phyloP scores from a whole-genome alignment of 2,797 vertebrate genomes.

The Urocyon cinereoargenteus region DNA sequence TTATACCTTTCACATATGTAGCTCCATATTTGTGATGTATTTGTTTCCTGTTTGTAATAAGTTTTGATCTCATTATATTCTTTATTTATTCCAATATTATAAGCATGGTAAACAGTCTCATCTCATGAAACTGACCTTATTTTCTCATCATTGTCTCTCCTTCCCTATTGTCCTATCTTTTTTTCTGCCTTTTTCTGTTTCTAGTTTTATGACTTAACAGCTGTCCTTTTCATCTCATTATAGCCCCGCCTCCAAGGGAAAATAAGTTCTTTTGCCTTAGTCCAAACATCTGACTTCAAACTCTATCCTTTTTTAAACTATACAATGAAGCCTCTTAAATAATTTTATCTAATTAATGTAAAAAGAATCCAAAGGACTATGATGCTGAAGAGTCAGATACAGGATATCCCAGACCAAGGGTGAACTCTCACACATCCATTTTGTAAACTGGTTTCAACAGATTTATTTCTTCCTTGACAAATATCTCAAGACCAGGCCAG shows the following conservation, averaged over 20 bases:
- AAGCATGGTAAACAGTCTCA: not conserved
- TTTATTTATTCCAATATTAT: not conserved
- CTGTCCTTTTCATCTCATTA: constrained; percentile 11
- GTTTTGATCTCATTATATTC: not conserved
- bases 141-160: not conserved
- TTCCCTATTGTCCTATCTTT: not conserved
- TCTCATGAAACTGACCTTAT: not conserved
- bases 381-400: not conserved
- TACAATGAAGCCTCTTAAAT: constrained; percentile 45
- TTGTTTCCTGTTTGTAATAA: constrained; percentile 8
- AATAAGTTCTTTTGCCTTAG: constrained; percentile 9
- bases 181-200: not conserved
- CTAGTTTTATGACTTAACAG: not conserved
- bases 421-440: not conserved
- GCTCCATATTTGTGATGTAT: not conserved
- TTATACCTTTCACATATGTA: constrained; percentile 32
- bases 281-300: constrained; percentile 47
- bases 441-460: constrained; percentile 23
- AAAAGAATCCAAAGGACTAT: constrained; percentile 7
- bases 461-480: constrained; percentile 15
- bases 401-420: not conserved
- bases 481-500: not conserved
- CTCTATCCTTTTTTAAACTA: not conserved
- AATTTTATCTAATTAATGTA: not conserved
- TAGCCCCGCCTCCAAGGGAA: not conserved